Evolutionary conservation across 1,140 invertebrate species (phyloP).

Genomic region (Teleogryllus occipitalis): DNA sequence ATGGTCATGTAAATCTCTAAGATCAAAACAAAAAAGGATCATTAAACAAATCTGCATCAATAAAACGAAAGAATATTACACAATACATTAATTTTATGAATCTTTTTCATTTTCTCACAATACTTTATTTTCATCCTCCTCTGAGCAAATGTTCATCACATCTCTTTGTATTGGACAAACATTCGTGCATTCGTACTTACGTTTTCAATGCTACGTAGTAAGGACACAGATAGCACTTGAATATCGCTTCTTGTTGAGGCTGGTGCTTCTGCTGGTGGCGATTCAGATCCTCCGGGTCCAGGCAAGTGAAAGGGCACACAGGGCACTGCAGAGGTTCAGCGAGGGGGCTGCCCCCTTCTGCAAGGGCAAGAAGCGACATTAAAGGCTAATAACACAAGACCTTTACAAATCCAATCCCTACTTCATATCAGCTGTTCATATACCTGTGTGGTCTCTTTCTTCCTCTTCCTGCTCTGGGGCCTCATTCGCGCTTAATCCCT

Average conservation of each 20-base stretch:
- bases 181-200: conserved; percentile 32
- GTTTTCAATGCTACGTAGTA: conserved; percentile 58
- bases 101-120: neutral
- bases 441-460: too few species aligned
- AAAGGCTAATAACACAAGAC: too few species aligned
- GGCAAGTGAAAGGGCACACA: conserved; percentile 60
- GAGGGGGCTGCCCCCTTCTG: too few species aligned
- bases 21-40: neutral
- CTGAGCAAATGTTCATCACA: neutral
- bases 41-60: too few species aligned
- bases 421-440: too few species aligned
- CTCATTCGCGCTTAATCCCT: too few species aligned
- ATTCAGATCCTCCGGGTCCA: conserved; percentile 53
- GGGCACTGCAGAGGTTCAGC: neutral
- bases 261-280: conserved; percentile 65
- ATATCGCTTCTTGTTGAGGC: conserved; percentile 53
- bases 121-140: neutral
- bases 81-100: too few species aligned
- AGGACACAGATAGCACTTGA: conserved; percentile 73
- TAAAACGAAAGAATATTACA: too few species aligned
- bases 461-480: too few species aligned
- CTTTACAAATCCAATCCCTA: too few species aligned
- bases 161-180: neutral
- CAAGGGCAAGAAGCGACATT: too few species aligned
- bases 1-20: conserved; percentile 31